These are phyloP conservation scores for Drosophila pseudoananassae DNA, from an alignment of 1,140 invertebrate genomes.

Conservation along the genomic window DNA sequence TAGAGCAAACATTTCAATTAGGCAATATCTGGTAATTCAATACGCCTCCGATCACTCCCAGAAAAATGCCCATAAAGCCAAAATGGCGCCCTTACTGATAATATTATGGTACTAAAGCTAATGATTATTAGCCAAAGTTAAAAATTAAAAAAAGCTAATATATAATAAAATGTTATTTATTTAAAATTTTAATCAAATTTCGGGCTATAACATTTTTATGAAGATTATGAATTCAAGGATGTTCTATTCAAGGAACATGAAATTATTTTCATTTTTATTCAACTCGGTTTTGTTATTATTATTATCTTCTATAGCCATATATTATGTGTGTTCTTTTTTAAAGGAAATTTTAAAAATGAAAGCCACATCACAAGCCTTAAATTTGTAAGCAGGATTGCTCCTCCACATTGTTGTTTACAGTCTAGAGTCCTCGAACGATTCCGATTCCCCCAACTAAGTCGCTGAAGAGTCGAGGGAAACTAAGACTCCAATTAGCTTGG, in stretches of 20 bases:
- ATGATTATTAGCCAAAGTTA: neutral
- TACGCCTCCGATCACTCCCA: constrained; percentile 12
- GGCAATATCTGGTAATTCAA: constrained; percentile 52
- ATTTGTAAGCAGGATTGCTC: neutral
- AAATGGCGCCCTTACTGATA: constrained; percentile 10
- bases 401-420: constrained; percentile 1
- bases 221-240: too few relatives aligned
- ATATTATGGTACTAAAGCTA: neutral
- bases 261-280: too few relatives aligned
- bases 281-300: too few relatives aligned
- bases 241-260: too few relatives aligned
- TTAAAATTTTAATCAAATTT: too few relatives aligned
- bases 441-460: constrained; percentile 20
- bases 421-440: constrained; percentile 22
- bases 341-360: neutral
- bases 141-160: neutral
- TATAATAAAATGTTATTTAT: too few relatives aligned
- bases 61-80: neutral
- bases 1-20: constrained; percentile 60
- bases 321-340: too few relatives aligned
- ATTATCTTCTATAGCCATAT: too few relatives aligned
- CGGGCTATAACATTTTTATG: too few relatives aligned
- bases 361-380: neutral
- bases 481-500: constrained; percentile 42
- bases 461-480: constrained; percentile 8